Base-by-base conservation (phyloP, 2,113 vertebrate genomes). In the Gyps fulvus region DNA sequence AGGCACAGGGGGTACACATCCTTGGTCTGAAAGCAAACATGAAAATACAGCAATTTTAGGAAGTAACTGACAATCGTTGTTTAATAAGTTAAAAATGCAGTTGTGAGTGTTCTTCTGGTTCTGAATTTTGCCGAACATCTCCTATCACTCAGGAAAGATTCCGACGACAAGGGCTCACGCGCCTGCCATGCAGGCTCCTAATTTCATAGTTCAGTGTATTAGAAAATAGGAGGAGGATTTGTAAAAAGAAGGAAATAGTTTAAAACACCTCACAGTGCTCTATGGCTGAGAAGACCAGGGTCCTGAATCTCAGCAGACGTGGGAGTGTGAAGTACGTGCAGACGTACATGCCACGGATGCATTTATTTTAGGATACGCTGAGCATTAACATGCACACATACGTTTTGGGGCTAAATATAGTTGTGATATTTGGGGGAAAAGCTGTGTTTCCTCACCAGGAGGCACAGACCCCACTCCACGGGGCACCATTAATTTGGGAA, bases 131-230 rank as follows among this genome's bases (percentile, higher is more conserved):
- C 42, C 6, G 4, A 42, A 34, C 45, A 7, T 34, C 42, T 45
- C 61, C 42, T 29, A 7, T 47, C 2, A 1, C 61, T 31, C 11
- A 31, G 55, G 93, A 58, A 45, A n/a, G 67, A 47, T 81, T 74
- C 80, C 4, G 23, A 20, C 2, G 16, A 19, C 26, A 11, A 70
- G 50, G 49, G 67, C 61, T 84, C 91, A 3, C 6, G 4, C 6
- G 11, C 58, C 85, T 23, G 58, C 80, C 45, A 12, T 11, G 13
- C 47, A 15, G 32, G 42, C 61, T 76, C 69, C 82, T 63, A 76
- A 82, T 90, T 90, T 93, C 87, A 86, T 93, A 93, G 92, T 27
- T 90, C 87, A 93, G 69, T 45, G 76, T 93, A n/a, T 82, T 76
- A 86, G 87, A 93, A 93, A 86, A 93, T 71, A 70, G 34, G 70